Evolutionary conservation across 1,140 invertebrate species (phyloP), one percentile per base, ranked within the genome.

Genomic region (Diachasma alloeum): DNA sequence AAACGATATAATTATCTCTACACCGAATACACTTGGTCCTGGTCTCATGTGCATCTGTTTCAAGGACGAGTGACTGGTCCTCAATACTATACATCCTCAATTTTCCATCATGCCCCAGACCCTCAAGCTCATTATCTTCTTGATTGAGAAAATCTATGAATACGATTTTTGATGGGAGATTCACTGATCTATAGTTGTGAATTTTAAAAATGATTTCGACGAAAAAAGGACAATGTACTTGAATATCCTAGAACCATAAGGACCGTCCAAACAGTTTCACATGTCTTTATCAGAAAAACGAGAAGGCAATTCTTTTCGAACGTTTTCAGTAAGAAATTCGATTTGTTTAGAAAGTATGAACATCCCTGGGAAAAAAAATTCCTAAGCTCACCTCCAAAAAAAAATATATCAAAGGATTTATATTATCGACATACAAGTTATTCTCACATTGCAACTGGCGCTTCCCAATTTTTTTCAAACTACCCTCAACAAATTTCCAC

Each of bases 91-190:
- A 91, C 77, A 93, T 88, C 42, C 91, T 88, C 31, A 97, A 87
- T 75, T 92, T 91, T 0, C 94, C 95, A 87, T 93, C 94, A 76
- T 94, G 89, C 0, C 95, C 95, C 63, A 94, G 89, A 80, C 93
- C 90, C 66, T 96, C 85, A 26, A 91, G 86, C 31, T 92, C 85
- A 79, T 95, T 91, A 79, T 91, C 86, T 31, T 92, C 85, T 78
- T 95, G 91, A 79, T 91, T 85, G 3, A 92, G 83, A 91, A 93
- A 95, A 80, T 91, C 89, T 24, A 92, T 91, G 79, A 91, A 93
- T 42, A 91, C 87, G 15, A 94, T 91, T 85, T 93, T 94, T 10
- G 91, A 87, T 37, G 91, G 88, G 76, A 93, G 93, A 75, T 91
- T 88, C 26, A 31, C 31, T n/a, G n/a, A n/a, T n/a, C n/a, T n/a